These are phyloP conservation scores for Polydesmus complanatus DNA, from an alignment of 2,888 invertebrate genomes.

Conservation along the genomic window DNA sequence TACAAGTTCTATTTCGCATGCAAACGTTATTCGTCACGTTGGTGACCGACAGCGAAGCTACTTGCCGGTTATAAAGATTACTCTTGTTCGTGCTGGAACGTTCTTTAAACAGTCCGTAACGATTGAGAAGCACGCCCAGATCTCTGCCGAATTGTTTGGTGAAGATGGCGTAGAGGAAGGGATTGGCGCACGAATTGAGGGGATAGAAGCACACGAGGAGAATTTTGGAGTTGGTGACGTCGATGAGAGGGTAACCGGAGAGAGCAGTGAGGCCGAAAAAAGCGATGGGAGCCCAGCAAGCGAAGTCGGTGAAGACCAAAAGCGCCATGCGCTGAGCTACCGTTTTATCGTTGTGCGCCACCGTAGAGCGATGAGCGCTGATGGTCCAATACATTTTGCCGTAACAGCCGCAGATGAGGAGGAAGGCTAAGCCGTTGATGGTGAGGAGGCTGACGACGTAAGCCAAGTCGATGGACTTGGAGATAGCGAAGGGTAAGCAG, in stretches of 20 bases:
- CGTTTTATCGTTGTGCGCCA: constrained; percentile 48
- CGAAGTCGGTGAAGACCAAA: constrained; percentile 60
- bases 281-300: constrained; percentile 61
- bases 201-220: constrained; percentile 81
- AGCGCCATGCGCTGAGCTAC: constrained; percentile 82
- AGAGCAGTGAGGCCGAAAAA: constrained; percentile 77
- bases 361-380: constrained; percentile 44
- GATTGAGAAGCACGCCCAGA: constrained; percentile 49
- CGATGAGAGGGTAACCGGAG: constrained; percentile 67
- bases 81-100: constrained; percentile 13
- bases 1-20: not conserved
- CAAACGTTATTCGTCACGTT: not conserved
- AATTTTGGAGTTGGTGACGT: constrained; percentile 49
- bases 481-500: constrained; percentile 73
- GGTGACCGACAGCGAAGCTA: not conserved
- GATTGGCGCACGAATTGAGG: constrained; percentile 80
- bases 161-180: constrained; percentile 78
- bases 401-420: constrained; percentile 70
- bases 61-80: not conserved
- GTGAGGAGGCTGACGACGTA: constrained; percentile 60
- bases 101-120: constrained; percentile 34
- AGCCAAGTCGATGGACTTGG: constrained; percentile 49
- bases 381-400: constrained; percentile 71
- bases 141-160: constrained; percentile 75
- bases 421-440: constrained; percentile 65